Base-by-base conservation (phyloP, 2,888 invertebrate genomes). In the Amitus sp. region DNA sequence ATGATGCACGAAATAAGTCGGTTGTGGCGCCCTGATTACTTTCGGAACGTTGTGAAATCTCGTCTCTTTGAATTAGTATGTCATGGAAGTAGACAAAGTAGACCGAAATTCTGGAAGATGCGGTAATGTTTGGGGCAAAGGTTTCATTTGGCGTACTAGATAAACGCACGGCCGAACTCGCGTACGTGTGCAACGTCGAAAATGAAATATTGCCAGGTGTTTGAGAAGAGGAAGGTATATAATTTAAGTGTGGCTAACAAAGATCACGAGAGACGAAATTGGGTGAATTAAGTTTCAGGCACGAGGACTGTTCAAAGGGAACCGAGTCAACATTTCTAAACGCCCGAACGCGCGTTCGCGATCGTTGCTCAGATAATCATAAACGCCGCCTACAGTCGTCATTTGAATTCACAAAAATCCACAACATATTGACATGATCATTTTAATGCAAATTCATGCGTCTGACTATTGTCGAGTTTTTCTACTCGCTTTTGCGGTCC, bases 161-260 rank as follows among this genome's bases (percentile, higher is more conserved):
- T 46, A 33, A 30, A 20, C 46, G 43, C 45, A 20, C 37, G 33
- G 9, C 33, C 17, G 28, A 34, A 28, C 53, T 47, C 56, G 34
- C 48, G 15, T 34, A 48, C 30, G 51, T 27, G 62, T 23, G 52
- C 17, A 17, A 50, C 23, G 54, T 47, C 46, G 46, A 33, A 65
- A 42, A 51, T 19, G 10, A 28, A 48, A 48, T 39, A 55, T 57
- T 47, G 43, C 10, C 17, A 27, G 28, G 7, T 27, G 27, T 40
- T 57, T 54, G 43, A 9, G 18, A 46, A 50, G 18, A 33, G 42
- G 45, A 50, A 37, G 65, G 71, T 65, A 73, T 70, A 69, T n/a
- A 74, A 73, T 74, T 73, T 72, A 74, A 74, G 71, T 68, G 69
- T 59, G 71, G 66, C 70, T 68, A 72, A 70, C 71, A 69, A 72